Base-by-base conservation (phyloP, 2,888 invertebrate genomes). In the Ormyrus nitidulus region DNA sequence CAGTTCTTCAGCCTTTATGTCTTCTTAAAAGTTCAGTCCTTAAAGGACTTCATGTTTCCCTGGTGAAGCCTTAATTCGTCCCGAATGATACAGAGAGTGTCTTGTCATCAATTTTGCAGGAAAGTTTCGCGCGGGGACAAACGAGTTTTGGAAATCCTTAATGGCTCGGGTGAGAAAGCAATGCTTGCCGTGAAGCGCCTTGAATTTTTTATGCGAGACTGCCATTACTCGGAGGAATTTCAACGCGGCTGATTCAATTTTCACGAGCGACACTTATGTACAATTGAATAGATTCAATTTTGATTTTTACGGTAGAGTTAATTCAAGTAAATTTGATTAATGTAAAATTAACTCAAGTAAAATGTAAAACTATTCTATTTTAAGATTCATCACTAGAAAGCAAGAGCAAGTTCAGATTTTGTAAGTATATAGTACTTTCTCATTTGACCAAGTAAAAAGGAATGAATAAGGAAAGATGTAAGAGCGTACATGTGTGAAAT, bases 81-180 rank as follows among this genome's bases (percentile, higher is more conserved):
- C 61, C 13, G 19, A 53, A 6, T 54, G 69, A 70, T 76, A 77
- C 54, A 56, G 19, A 44, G 11, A 53, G 58, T 70, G 62, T 68
- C 51, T 71, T 11, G 46, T 71, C 66, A 73, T 78, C 65, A 78
- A 78, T 78, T 73, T 78, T 73, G 46, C 46, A 68, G 51, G 0
- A 54, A 66, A 78, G 61, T 73, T 78, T 73, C 48, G 34, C 66
- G 48, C 71, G 53, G 51, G 19, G 51, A 11, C 66, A 72, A 54
- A 73, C 61, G 68, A 68, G 53, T 66, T 78, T 44, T 65, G 59
- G 51, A 66, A 71, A 77, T 51, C 46, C 59, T 72, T 78, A 59
- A 73, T 61, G 53, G 8, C 48, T 7, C 51, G 11, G 6, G 61
- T 19, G 59, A 72, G n/a, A 77, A 19, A 65, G 59, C 59, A 65